Evolutionary conservation across 30 jellyfish, hydroid and myxozoan genomes (phyloP), one percentile per base, ranked within the genome.

Genomic region (Pelagia noctiluca): DNA sequence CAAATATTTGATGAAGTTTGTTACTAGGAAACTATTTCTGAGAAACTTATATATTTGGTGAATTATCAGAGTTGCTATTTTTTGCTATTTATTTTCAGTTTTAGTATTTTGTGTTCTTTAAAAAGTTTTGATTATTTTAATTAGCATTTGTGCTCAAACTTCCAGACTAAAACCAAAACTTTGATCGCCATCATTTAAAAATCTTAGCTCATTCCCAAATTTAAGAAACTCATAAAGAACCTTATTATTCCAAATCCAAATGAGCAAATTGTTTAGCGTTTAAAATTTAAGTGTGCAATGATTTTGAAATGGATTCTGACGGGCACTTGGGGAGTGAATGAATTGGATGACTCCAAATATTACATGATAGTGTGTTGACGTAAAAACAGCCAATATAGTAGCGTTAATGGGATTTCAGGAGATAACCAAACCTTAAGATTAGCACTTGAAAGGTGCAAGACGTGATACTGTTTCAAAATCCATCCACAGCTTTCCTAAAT

Each of bases 391-490:
- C 92, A 82, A 82, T 82, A 82, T 82, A 66, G 73, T 50, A 69
- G 86, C 71, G 92, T 68, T 82, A 82, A 82, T 82, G 92, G 70
- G 92, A 82, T 82, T 82, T 35, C 48, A 82, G 67, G 61, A 82
- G 82, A 82, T 82, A 82, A 71, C 86, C 92, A 82, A 82, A 53
- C 92, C 92, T 66, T 33, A 18, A 54, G 91, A 82, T 82, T 82
- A 82, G 48, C 92, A 82, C 92, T 23, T 52, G 53, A 12, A 5
- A 82, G 92, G 92, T 82, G 92, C 75, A 71, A 82, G 92, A 68
- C 92, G 85, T 52, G 86, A 82, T 82, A 68, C 70, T 46, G 57
- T 82, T 82, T 82, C 86, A 82, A 82, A 82, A 82, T 82, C 92
- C 61, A 42, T 82, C 92, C 69, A 82, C 92, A 71, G 92, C 74